Percentiles rank a stretch among this genome's conserved stretches.
These are phyloP conservation scores for Tragelaphus strepsiceros DNA, from an alignment of 2,113 vertebrate species.

Conservation along the genomic window DNA sequence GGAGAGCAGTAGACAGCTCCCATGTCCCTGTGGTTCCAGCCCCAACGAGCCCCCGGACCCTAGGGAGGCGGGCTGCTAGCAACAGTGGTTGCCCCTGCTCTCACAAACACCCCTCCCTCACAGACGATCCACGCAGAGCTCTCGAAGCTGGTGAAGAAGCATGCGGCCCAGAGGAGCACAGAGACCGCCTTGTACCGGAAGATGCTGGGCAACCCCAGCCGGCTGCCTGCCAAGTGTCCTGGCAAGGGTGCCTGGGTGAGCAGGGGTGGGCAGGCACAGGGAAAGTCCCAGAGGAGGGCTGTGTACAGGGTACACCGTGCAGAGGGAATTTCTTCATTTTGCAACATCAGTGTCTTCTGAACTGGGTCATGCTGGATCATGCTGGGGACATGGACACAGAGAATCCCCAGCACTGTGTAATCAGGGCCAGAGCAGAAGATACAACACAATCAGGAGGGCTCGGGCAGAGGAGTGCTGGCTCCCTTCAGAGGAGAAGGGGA, in stretches of 20 bases:
- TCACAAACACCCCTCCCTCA: background rate
- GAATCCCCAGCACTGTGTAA: background rate
- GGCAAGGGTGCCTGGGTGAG: conserved; percentile 90
- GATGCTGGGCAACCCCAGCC: conserved; percentile 87
- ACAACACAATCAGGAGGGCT: background rate
- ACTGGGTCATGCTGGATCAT: background rate
- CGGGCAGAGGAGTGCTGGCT: background rate
- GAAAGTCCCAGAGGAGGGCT: background rate
- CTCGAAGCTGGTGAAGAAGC: conserved; percentile 95
- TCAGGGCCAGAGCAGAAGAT: background rate
- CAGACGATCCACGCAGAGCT: conserved; percentile 96
- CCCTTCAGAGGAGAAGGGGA: background rate
- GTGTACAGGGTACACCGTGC: fast-evolving
- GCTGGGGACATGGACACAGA: background rate
- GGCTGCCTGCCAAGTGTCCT: conserved; percentile 75
- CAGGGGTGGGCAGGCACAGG: background rate
- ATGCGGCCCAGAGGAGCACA: conserved; percentile 88
- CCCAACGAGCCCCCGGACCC: background rate
- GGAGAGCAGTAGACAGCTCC: too few relatives aligned
- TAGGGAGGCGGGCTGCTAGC: background rate
- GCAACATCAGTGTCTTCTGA: background rate
- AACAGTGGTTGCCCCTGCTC: background rate
- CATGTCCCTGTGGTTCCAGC: background rate
- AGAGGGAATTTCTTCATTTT: background rate
- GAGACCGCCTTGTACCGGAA: conserved; percentile 98